Base-by-base conservation (phyloP, 2,113 vertebrate genomes). In the Hucho hucho region DNA sequence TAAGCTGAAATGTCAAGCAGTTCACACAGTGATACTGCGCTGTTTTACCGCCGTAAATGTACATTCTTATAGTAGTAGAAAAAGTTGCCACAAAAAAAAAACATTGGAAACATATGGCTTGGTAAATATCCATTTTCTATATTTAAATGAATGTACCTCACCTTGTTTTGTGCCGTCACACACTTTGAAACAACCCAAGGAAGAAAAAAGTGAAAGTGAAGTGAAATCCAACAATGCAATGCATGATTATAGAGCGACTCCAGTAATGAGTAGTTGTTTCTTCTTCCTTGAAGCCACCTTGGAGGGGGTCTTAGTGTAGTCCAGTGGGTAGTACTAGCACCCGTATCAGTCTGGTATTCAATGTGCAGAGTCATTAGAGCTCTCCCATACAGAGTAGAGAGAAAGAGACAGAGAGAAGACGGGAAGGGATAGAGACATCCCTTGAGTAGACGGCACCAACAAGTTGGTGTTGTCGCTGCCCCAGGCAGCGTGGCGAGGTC, bases 31-130 rank as follows among this genome's bases (percentile, higher is more conserved):
- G 37, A 67, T 20, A 20, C 9, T 3, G 3, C 11, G 9, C 11
- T 20, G 24, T 70, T n/a, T 63, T 25, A 37, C 49, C 9, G 16
- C 81, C 73, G 28, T 74, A 83, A 88, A 89, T 87, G 73, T 90
- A 92, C 90, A 92, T 89, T 92, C 58, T 4, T 53, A 88, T 85
- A 81, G 74, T 85, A 81, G 74, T 88, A 90, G 84, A 90, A 92
- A 91, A 87, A 83, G 74, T 76, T 76, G 77, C 84, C 28, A 58
- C 43, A 56, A 37, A 58, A 69, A 83, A 78, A 20, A 46, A 67
- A 69, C 75, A 81, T 80, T 91, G 86, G 82, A 89, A 88, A 90
- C 78, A 87, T 90, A 94, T 94, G 92, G 92, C 92, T 94, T 92
- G 82, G 87, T 91, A 88, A 88, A 90, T 87, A 89, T 91, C 76